Evolutionary conservation across 2,888 invertebrate genomes (phyloP), one percentile per base, ranked within the genome.

Genomic region (Tipula unca): DNA sequence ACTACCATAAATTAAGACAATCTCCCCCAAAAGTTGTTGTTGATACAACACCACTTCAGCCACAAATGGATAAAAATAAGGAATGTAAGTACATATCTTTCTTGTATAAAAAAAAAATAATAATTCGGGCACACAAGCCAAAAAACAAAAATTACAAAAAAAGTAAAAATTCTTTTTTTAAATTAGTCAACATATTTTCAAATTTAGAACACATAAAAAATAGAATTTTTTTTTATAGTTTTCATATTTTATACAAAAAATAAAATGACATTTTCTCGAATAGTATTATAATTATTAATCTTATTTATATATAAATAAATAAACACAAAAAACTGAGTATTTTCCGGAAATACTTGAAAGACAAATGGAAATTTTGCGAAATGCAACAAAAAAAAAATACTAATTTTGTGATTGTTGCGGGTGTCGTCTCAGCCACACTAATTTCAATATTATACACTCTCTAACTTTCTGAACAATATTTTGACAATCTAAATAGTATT

Each of bases 11-110:
- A 87, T 3, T 69, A 69, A 89, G 91, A 88, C 90, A 90, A 89
- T 96, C 96, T 88, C 96, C 97, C 89, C 97, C 97, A 88, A 96
- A 97, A 92, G 96, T 96, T 90, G 94, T 96, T 91, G 97, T 98
- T 89, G 98, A 98, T 92, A 97, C 97, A 90, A 96, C 97, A 89
- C 98, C 98, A 85, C 93, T 98, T 89, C 96, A 97, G 90, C 95
- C 96, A 89, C 94, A 96, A 90, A 96, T 98, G 95, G 97, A 98
- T 91, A 97, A 97, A 91, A 98, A 98, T 92, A 98, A 98, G 93
- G 98, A 98, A 95, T 98, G 98, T 98, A 91, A 96, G 97, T 95
- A n/a, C n/a, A n/a, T n/a, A 89, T 85, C 85, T 29, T 35, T 42
- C 5, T 29, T 39, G 35, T 35, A 36, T 25, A 69, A 69, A 69